These are phyloP conservation scores for Poecilobothrus nobilitatus DNA, from an alignment of 2,888 invertebrate species.

Conservation along the genomic window DNA sequence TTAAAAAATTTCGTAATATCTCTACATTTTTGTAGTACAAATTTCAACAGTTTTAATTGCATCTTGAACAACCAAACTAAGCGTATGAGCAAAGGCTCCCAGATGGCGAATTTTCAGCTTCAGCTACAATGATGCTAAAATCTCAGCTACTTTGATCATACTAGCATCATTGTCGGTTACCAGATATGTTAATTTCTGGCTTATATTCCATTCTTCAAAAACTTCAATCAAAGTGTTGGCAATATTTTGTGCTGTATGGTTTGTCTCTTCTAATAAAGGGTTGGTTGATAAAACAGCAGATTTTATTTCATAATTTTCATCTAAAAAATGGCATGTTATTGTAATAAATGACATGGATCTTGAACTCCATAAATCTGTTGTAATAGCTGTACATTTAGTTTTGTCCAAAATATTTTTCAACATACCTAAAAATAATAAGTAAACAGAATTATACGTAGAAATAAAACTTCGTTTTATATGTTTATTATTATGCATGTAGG, in stretches of 20 bases:
- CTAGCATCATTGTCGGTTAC: constrained; percentile 11
- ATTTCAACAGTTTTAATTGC: background rate
- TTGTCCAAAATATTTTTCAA: too few species aligned
- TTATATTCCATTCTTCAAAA: background rate
- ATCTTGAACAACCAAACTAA: constrained; percentile 2
- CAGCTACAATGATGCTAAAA: background rate
- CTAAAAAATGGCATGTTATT: background rate
- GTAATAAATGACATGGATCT: background rate
- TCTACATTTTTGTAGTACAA: constrained; percentile 4
- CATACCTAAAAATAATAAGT: too few species aligned
- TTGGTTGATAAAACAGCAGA: background rate
- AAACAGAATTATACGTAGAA: too few species aligned
- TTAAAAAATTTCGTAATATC: background rate
- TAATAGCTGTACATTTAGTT: too few species aligned
- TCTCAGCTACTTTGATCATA: background rate
- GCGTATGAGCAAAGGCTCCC: background rate
- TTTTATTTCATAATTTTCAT: background rate
- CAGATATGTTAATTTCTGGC: constrained; percentile 2
- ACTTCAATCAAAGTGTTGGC: background rate
- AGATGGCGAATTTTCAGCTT: background rate
- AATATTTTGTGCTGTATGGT: background rate
- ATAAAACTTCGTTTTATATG: too few species aligned
- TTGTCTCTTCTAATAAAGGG: too few species aligned
- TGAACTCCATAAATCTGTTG: background rate
- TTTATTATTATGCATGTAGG: too few species aligned